phyloP scores from a whole-genome alignment of 1,140 invertebrate genomes.

The Sarcophaga peregrina region DNA sequence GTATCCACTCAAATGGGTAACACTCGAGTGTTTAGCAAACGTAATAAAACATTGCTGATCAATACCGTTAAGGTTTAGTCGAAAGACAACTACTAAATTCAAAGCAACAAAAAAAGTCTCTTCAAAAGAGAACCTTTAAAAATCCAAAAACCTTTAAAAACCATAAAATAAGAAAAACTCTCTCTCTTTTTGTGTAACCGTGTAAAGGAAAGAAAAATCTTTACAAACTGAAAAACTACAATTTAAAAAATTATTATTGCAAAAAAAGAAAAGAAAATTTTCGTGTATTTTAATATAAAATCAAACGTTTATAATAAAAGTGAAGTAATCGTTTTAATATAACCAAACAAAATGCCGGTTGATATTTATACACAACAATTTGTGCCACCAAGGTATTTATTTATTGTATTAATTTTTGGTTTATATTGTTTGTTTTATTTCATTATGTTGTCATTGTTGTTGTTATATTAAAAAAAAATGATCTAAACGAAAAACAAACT shows the following conservation, averaged over 20 bases:
- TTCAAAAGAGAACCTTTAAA: background rate
- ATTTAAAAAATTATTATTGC: slow-evolving; percentile 16
- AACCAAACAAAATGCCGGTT: slow-evolving; percentile 55
- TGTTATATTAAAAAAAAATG: background rate
- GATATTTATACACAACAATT: slow-evolving; percentile 52
- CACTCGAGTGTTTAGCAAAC: background rate
- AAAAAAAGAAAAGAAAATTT: slow-evolving; percentile 30
- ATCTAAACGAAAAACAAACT: background rate
- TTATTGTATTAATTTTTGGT: background rate
- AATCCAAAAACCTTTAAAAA: background rate
- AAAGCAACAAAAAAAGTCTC: background rate
- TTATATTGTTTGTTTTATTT: no score
- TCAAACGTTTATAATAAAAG: background rate
- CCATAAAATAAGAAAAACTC: background rate
- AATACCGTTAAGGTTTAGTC: slow-evolving; percentile 23
- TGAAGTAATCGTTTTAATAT: slow-evolving; percentile 22
- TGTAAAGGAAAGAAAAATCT: background rate
- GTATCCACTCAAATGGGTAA: no score
- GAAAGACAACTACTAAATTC: slow-evolving; percentile 7
- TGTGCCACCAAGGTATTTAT: slow-evolving; percentile 37
- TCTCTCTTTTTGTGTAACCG: background rate
- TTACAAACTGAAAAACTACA: background rate
- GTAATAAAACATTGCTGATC: slow-evolving; percentile 1
- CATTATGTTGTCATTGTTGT: background rate
- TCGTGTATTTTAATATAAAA: background rate